Percentiles rank a stretch among this genome's conserved stretches.
Evolutionary conservation across 2,797 vertebrate genomes (phyloP).

Genomic region (Urosaurus nigricauda): DNA sequence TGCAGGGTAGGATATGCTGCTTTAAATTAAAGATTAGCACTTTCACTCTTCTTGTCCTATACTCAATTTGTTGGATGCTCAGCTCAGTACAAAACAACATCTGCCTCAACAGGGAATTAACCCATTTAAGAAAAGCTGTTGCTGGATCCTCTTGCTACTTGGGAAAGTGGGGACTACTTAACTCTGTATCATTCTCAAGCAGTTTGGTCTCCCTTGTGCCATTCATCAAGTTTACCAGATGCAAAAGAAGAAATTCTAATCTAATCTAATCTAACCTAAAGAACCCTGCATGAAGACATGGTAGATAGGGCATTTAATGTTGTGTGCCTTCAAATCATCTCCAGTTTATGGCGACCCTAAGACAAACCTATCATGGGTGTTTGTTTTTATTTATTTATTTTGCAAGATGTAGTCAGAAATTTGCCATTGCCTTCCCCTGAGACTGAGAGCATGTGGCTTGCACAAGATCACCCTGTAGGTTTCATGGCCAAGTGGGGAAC

Average conservation of each 20-base stretch:
- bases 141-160: background rate
- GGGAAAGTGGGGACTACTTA: background rate
- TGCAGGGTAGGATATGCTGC: background rate
- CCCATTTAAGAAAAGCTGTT: background rate
- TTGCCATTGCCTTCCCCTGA: no score
- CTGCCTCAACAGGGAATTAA: background rate
- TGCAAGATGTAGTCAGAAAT: no score
- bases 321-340: no score
- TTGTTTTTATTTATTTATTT: no score
- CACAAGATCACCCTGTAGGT: no score
- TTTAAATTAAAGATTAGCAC: slow-evolving; percentile 10
- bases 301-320: no score
- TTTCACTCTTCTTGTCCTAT: background rate
- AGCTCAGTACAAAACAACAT: background rate
- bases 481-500: no score
- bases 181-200: background rate
- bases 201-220: background rate
- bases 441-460: no score
- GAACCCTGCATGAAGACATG: background rate
- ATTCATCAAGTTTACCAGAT: background rate
- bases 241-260: background rate
- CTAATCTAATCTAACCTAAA: background rate
- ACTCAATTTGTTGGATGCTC: background rate
- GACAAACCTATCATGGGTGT: no score
- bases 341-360: no score